Evolutionary conservation across 2,113 vertebrate genomes (phyloP).

Genomic region (Mastomys coucha): DNA sequence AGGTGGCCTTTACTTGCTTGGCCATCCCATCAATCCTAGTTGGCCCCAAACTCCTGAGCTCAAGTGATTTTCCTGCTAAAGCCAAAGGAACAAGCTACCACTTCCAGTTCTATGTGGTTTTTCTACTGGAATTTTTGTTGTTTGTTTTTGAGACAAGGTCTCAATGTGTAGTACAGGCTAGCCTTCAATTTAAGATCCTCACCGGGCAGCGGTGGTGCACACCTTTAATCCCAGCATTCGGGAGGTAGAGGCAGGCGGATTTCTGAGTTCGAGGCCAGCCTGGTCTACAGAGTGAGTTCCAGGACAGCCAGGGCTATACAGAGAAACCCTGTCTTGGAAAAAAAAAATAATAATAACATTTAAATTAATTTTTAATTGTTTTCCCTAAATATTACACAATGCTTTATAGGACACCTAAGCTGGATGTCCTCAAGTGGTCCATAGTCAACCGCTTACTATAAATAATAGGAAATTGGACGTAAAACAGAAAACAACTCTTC

Average conservation of each 20-base stretch:
- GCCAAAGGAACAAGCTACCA: not conserved
- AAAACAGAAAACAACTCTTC: conserved; percentile 1
- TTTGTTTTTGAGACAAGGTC: not conserved
- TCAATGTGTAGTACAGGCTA: too few species aligned
- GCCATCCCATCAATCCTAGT: not conserved
- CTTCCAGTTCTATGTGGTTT: not conserved
- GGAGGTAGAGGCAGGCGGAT: too few species aligned
- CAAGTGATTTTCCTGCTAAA: not conserved
- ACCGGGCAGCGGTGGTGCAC: too few species aligned
- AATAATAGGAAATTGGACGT: conserved; percentile 11
- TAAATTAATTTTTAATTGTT: conserved; percentile 45
- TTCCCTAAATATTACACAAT: conserved; percentile 19
- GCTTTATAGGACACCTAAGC: not conserved
- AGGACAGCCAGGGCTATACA: too few species aligned
- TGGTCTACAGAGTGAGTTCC: too few species aligned
- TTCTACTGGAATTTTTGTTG: not conserved
- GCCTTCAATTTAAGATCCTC: not conserved
- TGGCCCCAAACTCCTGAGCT: not conserved
- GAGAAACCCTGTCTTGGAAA: too few species aligned
- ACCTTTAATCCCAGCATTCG: too few species aligned
- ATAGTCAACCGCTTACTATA: not conserved
- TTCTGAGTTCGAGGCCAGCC: too few species aligned
- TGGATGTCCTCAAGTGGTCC: not conserved
- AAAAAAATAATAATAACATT: conserved; percentile 34
- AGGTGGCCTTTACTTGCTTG: not conserved